These are phyloP conservation scores for Stomorhina lunata DNA, from an alignment of 2,888 invertebrate genomes.

Conservation along the genomic window DNA sequence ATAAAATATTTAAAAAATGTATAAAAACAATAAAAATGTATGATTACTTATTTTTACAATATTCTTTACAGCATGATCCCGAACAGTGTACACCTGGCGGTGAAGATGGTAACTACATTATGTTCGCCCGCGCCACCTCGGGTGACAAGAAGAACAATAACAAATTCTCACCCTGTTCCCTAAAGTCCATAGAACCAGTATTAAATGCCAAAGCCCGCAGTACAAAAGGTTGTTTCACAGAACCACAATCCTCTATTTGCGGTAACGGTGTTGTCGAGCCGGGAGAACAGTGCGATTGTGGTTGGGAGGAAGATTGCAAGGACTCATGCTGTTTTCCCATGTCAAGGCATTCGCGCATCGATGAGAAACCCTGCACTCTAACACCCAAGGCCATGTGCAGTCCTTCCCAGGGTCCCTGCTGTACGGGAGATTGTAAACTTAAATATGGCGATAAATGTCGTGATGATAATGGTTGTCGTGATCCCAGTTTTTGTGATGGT, in stretches of 20 bases:
- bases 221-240: slow-evolving; percentile 95
- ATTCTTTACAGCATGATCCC: slow-evolving; percentile 90
- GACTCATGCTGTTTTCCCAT: slow-evolving; percentile 97
- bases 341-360: slow-evolving; percentile 87
- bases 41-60: too few species aligned
- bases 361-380: slow-evolving; percentile 92
- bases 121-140: slow-evolving; percentile 99
- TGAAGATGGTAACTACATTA: slow-evolving; percentile 98
- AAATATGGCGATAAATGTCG: slow-evolving; percentile 94
- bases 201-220: slow-evolving; percentile 95
- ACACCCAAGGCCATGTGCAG: slow-evolving; percentile 83
- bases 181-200: slow-evolving; percentile 94
- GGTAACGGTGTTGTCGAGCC: slow-evolving; percentile 98
- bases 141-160: slow-evolving; percentile 99
- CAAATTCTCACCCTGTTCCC: slow-evolving; percentile 96
- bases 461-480: slow-evolving; percentile 95
- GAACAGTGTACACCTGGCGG: slow-evolving; percentile 96
- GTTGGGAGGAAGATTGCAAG: slow-evolving; percentile 97
- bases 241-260: slow-evolving; percentile 96
- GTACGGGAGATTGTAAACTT: slow-evolving; percentile 91
- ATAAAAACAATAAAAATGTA: too few species aligned
- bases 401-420: slow-evolving; percentile 92
- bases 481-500: slow-evolving; percentile 95
- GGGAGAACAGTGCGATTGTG: slow-evolving; percentile 99
- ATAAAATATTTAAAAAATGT: too few species aligned